A percentile compares a stretch with the other conserved stretches of the same genome.
These are phyloP conservation scores for Menura novaehollandiae DNA, from an alignment of 2,113 vertebrate species.

Conservation along the genomic window DNA sequence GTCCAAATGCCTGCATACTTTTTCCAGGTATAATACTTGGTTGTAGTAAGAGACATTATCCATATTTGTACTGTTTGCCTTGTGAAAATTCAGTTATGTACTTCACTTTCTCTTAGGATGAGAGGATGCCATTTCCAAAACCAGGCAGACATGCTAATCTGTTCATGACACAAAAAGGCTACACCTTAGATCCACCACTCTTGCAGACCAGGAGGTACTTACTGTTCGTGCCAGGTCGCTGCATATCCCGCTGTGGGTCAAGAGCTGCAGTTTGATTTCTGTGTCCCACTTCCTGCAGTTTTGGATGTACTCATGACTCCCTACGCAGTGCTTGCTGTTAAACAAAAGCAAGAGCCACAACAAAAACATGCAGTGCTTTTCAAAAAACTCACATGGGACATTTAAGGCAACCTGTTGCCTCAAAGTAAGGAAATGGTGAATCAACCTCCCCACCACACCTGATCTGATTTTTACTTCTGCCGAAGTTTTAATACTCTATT, in stretches of 20 bases:
- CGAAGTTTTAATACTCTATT: background rate
- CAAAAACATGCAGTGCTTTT: background rate
- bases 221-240: constrained; percentile 88
- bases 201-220: constrained; percentile 56
- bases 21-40: background rate
- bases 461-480: background rate
- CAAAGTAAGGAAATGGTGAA: background rate
- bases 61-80: background rate
- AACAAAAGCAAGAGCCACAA: constrained; percentile 21
- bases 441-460: background rate
- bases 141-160: background rate
- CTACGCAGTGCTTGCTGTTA: constrained; percentile 90
- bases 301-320: constrained; percentile 98
- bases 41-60: background rate
- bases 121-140: background rate
- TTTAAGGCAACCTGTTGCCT: background rate
- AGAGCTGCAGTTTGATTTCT: constrained; percentile 92
- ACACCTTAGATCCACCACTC: background rate
- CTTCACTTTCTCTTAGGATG: background rate
- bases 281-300: constrained; percentile 95
- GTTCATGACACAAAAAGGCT: background rate
- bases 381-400: background rate
- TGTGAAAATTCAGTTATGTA: background rate
- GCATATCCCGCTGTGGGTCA: constrained; percentile 79
- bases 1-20: background rate